Evolutionary conservation across 2,113 vertebrate genomes (phyloP).

Genomic region (Xiphophorus hellerii): DNA sequence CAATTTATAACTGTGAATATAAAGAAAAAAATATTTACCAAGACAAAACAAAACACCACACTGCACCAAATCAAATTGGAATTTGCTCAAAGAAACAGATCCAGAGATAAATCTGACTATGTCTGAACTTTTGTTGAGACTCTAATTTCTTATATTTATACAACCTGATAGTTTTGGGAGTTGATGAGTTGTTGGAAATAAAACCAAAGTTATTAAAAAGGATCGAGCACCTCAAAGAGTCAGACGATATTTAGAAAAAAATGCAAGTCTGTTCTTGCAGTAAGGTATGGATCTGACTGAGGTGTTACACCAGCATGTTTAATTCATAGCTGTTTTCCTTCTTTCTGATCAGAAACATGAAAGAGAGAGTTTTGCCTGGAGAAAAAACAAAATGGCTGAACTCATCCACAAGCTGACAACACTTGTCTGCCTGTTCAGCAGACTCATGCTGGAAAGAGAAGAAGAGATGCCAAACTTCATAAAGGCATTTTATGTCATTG

Average conservation of each 20-base stretch:
- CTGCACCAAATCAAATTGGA: background rate
- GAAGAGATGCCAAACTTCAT: conserved; percentile 42
- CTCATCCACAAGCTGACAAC: conserved; percentile 67
- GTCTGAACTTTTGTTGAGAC: conserved; percentile 51
- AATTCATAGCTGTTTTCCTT: conserved; percentile 74
- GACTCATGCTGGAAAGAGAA: conserved; percentile 17
- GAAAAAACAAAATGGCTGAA: conserved; percentile 74
- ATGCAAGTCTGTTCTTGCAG: background rate
- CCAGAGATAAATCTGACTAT: background rate
- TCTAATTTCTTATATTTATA: conserved; percentile 16
- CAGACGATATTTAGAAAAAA: conserved; percentile 31
- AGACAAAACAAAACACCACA: background rate
- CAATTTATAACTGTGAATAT: background rate
- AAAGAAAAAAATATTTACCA: background rate
- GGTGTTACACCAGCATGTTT: conserved; percentile 61
- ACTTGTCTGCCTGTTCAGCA: conserved; percentile 58
- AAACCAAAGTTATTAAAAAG: conserved; percentile 12
- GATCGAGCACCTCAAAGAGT: background rate
- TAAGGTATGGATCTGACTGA: conserved; percentile 62
- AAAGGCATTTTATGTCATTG: conserved; percentile 43
- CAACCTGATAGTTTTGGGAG: conserved; percentile 23
- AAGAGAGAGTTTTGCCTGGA: conserved; percentile 62
- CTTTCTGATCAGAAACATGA: conserved; percentile 77
- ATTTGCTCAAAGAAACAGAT: conserved; percentile 3
- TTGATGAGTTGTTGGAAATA: conserved; percentile 9